Evolutionary conservation across 2,888 invertebrate species (phyloP).

Genomic region (Lathronympha strigana): DNA sequence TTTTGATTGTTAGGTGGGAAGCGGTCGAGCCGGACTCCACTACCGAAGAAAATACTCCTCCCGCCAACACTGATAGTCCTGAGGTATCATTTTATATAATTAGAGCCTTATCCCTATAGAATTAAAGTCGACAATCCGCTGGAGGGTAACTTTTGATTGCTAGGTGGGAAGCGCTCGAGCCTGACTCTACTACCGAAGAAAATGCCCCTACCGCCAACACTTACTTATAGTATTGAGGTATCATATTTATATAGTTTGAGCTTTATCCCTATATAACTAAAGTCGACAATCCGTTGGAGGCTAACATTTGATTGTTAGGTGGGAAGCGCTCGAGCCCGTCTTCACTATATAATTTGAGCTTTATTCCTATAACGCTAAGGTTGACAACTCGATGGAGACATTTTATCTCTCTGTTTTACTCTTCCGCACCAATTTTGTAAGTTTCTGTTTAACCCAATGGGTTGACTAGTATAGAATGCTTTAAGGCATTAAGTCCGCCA

Average conservation of each 20-base stretch:
- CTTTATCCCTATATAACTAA: too few species aligned
- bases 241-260: neutral
- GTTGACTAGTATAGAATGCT: too few species aligned
- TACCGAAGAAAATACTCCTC: slow-evolving; percentile 51
- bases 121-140: slow-evolving; percentile 73
- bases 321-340: slow-evolving; percentile 58
- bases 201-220: slow-evolving; percentile 26
- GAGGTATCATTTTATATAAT: neutral
- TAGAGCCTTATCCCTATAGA: too few species aligned
- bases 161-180: slow-evolving; percentile 53
- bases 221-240: slow-evolving; percentile 17
- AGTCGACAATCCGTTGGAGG: slow-evolving; percentile 76
- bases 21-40: slow-evolving; percentile 67
- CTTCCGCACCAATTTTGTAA: too few species aligned
- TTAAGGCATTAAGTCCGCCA: too few species aligned
- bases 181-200: slow-evolving; percentile 69
- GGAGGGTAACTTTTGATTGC: slow-evolving; percentile 77
- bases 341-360: slow-evolving; percentile 52
- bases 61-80: slow-evolving; percentile 19
- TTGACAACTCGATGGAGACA: too few species aligned
- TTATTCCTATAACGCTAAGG: too few species aligned
- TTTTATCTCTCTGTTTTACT: too few species aligned
- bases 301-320: slow-evolving; percentile 72
- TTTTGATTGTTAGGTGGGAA: slow-evolving; percentile 66
- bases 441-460: too few species aligned